Base-by-base conservation (phyloP, 2,888 invertebrate species). In the Boloria euphrosyne region DNA sequence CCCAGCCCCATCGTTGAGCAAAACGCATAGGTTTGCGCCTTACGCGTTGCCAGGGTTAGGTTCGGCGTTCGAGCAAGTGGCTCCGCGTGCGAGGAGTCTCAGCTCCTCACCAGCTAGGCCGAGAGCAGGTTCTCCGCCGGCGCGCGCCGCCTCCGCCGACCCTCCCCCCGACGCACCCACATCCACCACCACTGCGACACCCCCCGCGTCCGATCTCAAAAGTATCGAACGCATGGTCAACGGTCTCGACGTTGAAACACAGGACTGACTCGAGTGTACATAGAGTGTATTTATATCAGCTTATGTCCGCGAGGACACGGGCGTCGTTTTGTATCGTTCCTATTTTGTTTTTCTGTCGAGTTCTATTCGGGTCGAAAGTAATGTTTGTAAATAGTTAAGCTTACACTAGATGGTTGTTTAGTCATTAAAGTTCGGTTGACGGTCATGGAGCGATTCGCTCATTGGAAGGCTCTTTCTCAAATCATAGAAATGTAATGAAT, bases 151-250 rank as follows among this genome's bases (percentile, higher is more conserved):
- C 83, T 77, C 92, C 80, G 75, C 91, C 5, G 91, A 90, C 73
- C 89, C 90, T 1, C 91, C 93, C 83, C 89, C 94, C 76, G 94
- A 78, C 92, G 94, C 94, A 16, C 86, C 90, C 53, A 87, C 69
- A 61, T 84, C 90, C 66, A 43, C 55, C 17, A 83, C 89, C 66
- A 79, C 84, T 74, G 65, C 68, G 43, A 95, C 94, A 72, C 94
- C 93, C 71, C 94, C 94, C 47, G 94, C 96, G 52, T 96, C 95
- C 71, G 98, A 98, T 90, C 94, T 98, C 75, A 98, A 98, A 90
- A 98, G 96, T 87, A 98, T 98, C 92, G 98, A 98, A 92, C 97
- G 98, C 86, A 98, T 98, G 98, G 98, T 98, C 75, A 98, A 98
- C 89, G 98, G 98, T 16, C 93, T 98, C 72, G 98, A 98, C 86